phyloP scores from a whole-genome alignment of 2,888 invertebrate species.

The Vannuccia rotundouncinata region DNA sequence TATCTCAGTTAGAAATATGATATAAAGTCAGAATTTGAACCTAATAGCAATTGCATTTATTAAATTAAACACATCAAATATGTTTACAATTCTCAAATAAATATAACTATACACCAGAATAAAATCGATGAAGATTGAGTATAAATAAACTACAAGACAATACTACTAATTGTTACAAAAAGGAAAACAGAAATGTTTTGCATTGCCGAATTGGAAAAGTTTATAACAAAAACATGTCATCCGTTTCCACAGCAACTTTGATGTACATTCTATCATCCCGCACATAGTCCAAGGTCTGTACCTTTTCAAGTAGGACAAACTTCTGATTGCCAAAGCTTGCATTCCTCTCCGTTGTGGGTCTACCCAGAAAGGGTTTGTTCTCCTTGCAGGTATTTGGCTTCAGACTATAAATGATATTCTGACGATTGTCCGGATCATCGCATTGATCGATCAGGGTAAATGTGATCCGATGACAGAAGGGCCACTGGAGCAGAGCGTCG shows the following conservation, averaged over 20 bases:
- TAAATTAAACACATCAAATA: no score
- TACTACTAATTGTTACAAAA: no score
- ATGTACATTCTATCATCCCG: constrained; percentile 44
- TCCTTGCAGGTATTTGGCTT: constrained; percentile 47
- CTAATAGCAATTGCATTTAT: no score
- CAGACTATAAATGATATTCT: constrained; percentile 50
- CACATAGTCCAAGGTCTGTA: constrained; percentile 43
- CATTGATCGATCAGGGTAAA: constrained; percentile 50
- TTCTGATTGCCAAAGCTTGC: constrained; percentile 55
- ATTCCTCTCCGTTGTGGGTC: constrained; percentile 54
- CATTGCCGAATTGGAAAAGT: no score
- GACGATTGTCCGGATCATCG: constrained; percentile 47
- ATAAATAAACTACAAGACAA: no score
- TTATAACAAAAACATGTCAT: no score
- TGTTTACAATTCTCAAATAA: no score
- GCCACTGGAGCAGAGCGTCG: constrained; percentile 48
- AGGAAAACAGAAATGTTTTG: no score
- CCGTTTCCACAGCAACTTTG: constrained; percentile 43
- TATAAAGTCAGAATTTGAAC: no score
- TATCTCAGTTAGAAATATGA: no score
- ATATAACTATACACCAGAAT: no score
- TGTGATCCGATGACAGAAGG: constrained; percentile 46
- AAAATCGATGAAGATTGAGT: no score
- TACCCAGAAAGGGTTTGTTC: constrained; percentile 50
- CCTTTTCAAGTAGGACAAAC: constrained; percentile 44